These are phyloP conservation scores for Nebria brevicollis DNA, from an alignment of 2,888 invertebrate genomes.

Conservation along the genomic window DNA sequence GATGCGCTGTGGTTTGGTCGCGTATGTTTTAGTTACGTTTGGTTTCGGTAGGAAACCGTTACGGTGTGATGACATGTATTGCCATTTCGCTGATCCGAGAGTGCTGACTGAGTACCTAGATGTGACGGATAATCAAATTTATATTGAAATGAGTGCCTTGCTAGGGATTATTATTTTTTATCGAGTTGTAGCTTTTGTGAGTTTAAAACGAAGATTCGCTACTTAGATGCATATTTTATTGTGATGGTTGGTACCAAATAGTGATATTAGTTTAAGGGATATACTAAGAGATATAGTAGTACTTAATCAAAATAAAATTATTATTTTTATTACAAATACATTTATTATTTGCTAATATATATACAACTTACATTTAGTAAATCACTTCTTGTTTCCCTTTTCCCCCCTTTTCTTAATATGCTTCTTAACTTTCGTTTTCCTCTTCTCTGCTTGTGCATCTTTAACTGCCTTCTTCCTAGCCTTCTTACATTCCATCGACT, in stretches of 20 bases:
- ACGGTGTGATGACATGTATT: slow-evolving; percentile 71
- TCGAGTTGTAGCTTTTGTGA: slow-evolving; percentile 68
- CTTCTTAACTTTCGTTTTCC: slow-evolving; percentile 91
- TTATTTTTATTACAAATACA: slow-evolving; percentile 1
- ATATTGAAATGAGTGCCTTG: slow-evolving; percentile 68
- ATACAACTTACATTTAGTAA: slow-evolving; percentile 2
- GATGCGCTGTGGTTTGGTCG: slow-evolving; percentile 73
- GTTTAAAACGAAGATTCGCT: slow-evolving; percentile 67
- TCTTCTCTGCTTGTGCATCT: slow-evolving; percentile 86
- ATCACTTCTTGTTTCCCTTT: slow-evolving; percentile 61
- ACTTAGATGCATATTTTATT: slow-evolving; percentile 57
- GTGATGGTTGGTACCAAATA: neutral
- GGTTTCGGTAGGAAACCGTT: slow-evolving; percentile 70
- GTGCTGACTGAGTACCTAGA: slow-evolving; percentile 71
- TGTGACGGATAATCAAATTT: slow-evolving; percentile 68
- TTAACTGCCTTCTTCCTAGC: slow-evolving; percentile 89
- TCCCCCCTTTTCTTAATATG: slow-evolving; percentile 92
- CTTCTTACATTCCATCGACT: slow-evolving; percentile 83
- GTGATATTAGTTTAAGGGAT: slow-evolving; percentile 3
- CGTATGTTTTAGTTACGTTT: slow-evolving; percentile 71
- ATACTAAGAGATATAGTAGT: neutral
- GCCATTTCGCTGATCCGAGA: slow-evolving; percentile 74
- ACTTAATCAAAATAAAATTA: neutral
- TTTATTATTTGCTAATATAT: neutral
- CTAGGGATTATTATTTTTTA: slow-evolving; percentile 67